Conservation (phyloP, 2,797 vertebrate genomes). For the Sebastes reedi region DNA sequence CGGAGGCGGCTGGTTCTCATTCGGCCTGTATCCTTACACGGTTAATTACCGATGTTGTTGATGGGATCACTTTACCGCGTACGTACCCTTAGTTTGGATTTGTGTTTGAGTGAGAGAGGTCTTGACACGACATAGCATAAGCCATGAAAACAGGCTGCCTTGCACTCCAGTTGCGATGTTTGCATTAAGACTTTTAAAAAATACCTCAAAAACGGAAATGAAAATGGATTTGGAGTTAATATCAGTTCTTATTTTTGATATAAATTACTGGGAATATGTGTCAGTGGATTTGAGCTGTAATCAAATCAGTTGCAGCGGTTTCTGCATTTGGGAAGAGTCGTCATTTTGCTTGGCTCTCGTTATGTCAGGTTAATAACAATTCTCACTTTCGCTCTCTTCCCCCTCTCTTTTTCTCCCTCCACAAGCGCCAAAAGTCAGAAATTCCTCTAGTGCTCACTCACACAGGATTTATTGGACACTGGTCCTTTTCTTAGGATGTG, state of each 20-base stretch:
- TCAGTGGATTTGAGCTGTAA: conserved; percentile 29
- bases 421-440: conserved; percentile 34
- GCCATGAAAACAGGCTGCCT: conserved; percentile 15
- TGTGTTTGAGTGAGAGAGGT: conserved; percentile 32
- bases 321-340: conserved; percentile 17
- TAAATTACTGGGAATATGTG: conserved; percentile 21
- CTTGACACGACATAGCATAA: conserved; percentile 28
- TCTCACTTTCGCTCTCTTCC: conserved; percentile 10
- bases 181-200: background rate
- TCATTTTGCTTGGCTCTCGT: conserved; percentile 50
- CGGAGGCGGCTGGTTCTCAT: conserved; percentile 64
- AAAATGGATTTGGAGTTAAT: background rate
- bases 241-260: conserved; percentile 19
- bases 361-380: conserved; percentile 30
- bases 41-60: conserved; percentile 65
- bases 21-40: conserved; percentile 48
- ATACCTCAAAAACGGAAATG: conserved; percentile 3
- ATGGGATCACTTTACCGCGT: conserved; percentile 61
- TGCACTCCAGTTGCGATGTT: background rate
- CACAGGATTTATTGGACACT: conserved; percentile 64
- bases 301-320: conserved; percentile 21
- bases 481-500: conserved; percentile 57
- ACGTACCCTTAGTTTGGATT: background rate
- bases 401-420: conserved; percentile 17
- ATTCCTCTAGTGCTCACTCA: conserved; percentile 55